Evolutionary conservation across 2,888 invertebrate species (phyloP), one percentile per base, ranked within the genome.

Genomic region (Synergus itoensis): DNA sequence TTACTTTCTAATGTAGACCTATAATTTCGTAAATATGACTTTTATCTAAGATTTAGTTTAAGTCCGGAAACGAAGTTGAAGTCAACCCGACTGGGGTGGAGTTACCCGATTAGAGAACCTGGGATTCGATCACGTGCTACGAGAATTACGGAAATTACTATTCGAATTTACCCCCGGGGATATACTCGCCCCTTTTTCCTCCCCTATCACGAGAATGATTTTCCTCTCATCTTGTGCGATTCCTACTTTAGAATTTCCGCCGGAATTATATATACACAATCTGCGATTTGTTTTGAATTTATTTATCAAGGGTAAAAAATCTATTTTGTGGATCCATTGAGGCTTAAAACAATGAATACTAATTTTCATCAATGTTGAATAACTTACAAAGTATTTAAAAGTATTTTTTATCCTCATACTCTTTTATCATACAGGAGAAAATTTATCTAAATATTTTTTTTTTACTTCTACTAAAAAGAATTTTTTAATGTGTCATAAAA

Each of bases 91-190:
- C 77, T 82, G 60, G 64, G 78, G 28, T 43, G 62, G 77, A 76
- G 78, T 83, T 81, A 83, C 83, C 80, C 67, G 79, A 82, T 80
- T 80, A 84, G 84, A 80, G 79, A 77, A 81, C 76, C 80, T 80
- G 65, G 77, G 79, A 84, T 84, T 86, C 82, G 85, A 86, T 86
- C 83, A 84, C 83, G 84, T 77, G 82, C 78, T 81, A 82, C 76
- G 69, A 79, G 80, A 84, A 81, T 81, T 81, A 79, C 84, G 86
- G 86, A 85, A 86, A 86, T 85, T 84, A 85, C 84, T 82, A 82
- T 83, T 81, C 79, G 67, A 73, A 69, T 63, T 57, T 73, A 79
- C 77, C 79, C 62, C 76, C 21, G 53, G 64, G 77, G 77, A 53
- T 73, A 73, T 73, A 73, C 36, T 36, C n/a, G 0, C 73, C 73